Evolutionary conservation across 1,140 invertebrate species (phyloP).

Genomic region (Pantala flavescens): DNA sequence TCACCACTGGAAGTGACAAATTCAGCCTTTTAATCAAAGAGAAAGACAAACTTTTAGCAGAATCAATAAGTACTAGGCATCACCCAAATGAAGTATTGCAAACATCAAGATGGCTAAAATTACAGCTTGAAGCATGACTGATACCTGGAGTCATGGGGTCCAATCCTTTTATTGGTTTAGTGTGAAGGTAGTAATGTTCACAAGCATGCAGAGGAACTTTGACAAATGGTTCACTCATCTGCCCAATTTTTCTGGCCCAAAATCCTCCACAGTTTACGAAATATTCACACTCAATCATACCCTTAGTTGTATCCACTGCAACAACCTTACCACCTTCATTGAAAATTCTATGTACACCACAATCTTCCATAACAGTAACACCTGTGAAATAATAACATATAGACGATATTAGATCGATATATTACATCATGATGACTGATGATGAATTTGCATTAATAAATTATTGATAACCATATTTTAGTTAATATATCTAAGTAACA

Average conservation of each 20-base stretch:
- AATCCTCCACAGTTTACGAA: slow-evolving; percentile 89
- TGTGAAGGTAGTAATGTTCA: slow-evolving; percentile 86
- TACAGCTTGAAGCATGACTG: neutral
- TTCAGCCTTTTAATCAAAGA: slow-evolving; percentile 9
- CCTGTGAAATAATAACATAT: slow-evolving; percentile 45
- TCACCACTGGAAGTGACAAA: slow-evolving; percentile 49
- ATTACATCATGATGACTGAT: too few relatives aligned
- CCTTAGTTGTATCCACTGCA: slow-evolving; percentile 64
- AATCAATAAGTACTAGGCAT: too few relatives aligned
- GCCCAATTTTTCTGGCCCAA: slow-evolving; percentile 68
- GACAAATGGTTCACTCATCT: slow-evolving; percentile 69
- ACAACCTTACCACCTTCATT: slow-evolving; percentile 52
- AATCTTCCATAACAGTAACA: slow-evolving; percentile 75
- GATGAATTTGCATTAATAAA: too few relatives aligned
- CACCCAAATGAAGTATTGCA: too few relatives aligned
- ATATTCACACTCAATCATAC: slow-evolving; percentile 70
- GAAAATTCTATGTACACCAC: slow-evolving; percentile 56
- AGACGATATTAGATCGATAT: neutral
- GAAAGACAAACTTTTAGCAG: neutral
- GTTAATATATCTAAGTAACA: too few relatives aligned
- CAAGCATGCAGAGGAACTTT: slow-evolving; percentile 87
- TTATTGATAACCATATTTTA: too few relatives aligned
- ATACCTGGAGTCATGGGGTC: slow-evolving; percentile 60
- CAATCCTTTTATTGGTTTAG: slow-evolving; percentile 59
- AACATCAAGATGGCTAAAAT: too few relatives aligned